Conservation (phyloP, 2,113 vertebrate species). For the Parus major region DNA sequence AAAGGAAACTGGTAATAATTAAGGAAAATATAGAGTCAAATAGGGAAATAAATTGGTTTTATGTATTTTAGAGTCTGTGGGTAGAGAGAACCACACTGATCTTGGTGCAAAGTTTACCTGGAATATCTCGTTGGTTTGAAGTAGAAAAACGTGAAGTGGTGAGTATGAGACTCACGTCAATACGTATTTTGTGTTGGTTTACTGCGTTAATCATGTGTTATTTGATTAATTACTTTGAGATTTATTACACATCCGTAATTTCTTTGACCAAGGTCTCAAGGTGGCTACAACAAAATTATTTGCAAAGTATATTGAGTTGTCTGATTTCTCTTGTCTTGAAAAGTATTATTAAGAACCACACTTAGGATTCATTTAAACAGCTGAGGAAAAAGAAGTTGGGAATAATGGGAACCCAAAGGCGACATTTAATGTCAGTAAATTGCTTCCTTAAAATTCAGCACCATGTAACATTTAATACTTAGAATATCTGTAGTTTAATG, state of each 20-base stretch:
- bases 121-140: slow-evolving; percentile 99
- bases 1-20: neutral
- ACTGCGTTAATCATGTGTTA: neutral
- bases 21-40: neutral
- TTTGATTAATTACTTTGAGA: neutral
- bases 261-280: neutral
- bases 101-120: slow-evolving; percentile 96
- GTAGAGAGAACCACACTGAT: slow-evolving; percentile 95
- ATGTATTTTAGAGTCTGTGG: slow-evolving; percentile 89
- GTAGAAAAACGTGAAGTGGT: slow-evolving; percentile 98
- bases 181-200: neutral
- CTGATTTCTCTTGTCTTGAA: neutral
- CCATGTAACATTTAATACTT: neutral
- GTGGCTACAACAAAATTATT: neutral
- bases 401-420: neutral
- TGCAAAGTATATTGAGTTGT: neutral
- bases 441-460: neutral
- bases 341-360: neutral
- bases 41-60: neutral
- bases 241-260: neutral
- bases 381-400: neutral
- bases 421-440: neutral
- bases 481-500: neutral
- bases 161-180: slow-evolving; percentile 58
- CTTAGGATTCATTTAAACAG: neutral